Base-by-base conservation (phyloP, 2,113 vertebrate genomes). In the Nibea coibor region DNA sequence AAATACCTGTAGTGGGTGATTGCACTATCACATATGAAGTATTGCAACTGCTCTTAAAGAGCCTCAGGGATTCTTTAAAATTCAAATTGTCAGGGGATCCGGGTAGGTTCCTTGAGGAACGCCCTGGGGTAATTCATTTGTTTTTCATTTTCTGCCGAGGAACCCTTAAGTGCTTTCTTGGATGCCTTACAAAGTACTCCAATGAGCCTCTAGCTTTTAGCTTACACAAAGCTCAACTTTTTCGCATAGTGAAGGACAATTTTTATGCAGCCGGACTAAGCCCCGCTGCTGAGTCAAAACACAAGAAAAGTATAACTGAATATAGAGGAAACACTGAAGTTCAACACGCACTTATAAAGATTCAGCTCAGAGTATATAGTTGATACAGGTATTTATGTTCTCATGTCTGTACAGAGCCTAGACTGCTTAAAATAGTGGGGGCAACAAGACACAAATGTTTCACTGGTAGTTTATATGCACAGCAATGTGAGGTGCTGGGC, bases 321-420 rank as follows among this genome's bases (percentile, higher is more conserved):
- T 87, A 86, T 81, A 84, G 86, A 91, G 89, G 91, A 93, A 93
- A 93, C 91, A 90, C 88, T 87, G 81, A 91, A 93, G 88, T 86
- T 92, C 86, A 91, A 93, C 92, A 93, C 91, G 72, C 87, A 92
- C 90, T 86, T 92, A 89, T 88, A 93, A 93, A 93, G 91, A 84
- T 87, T 93, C 87, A 93, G 92, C 88, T 92, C 91, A 91, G 91
- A 93, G 90, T 93, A 93, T 88, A 93, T 93, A 92, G 89, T 92
- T 79, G 79, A 92, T 91, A 92, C 89, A 91, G 80, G 87, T 91
- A 89, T 78, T 90, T 92, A 92, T 87, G 88, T 86, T 88, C 71
- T 86, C 87, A 89, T 87, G 85, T 93, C 93, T 93, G 93, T 93
- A 93, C 93, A 92, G 80, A 78, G 90, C 88, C 88, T 87, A 90